These are phyloP conservation scores for Lanistes nyassanus DNA, from an alignment of 1,140 invertebrate species.

Conservation along the genomic window DNA sequence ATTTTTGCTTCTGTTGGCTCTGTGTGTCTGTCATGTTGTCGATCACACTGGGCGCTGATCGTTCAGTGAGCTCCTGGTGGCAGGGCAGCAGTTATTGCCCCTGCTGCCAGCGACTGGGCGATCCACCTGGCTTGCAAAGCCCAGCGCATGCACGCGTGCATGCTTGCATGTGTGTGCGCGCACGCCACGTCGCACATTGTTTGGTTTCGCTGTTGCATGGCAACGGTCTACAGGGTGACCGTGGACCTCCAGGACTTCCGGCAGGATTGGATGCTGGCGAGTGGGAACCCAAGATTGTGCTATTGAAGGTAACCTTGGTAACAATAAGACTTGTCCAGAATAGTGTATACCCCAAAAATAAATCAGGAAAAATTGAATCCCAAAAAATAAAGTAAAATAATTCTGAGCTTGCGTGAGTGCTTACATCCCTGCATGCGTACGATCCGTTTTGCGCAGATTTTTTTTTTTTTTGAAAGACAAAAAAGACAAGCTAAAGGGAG, in stretches of 20 bases:
- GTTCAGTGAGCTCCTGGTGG: background rate
- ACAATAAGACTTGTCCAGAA: too few species aligned
- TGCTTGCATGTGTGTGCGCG: background rate
- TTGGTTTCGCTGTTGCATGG: conserved; percentile 8
- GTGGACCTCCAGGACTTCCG: conserved; percentile 37
- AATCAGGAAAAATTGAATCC: too few species aligned
- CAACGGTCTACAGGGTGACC: conserved; percentile 35
- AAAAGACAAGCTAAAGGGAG: too few species aligned
- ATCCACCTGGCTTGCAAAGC: background rate
- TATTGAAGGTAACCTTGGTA: conserved; percentile 31
- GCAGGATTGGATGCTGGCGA: conserved; percentile 32
- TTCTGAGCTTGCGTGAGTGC: too few species aligned
- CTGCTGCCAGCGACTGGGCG: background rate
- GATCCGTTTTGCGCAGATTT: too few species aligned
- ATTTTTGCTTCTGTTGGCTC: too few species aligned
- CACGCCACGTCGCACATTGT: conserved; percentile 15
- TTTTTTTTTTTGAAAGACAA: too few species aligned
- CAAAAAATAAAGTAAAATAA: too few species aligned
- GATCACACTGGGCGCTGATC: background rate
- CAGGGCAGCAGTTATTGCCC: background rate
- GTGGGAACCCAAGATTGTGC: conserved; percentile 35
- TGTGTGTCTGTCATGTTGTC: too few species aligned
- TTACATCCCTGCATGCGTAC: too few species aligned
- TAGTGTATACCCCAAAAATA: too few species aligned
- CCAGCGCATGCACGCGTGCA: background rate